These are phyloP conservation scores for Avahi laniger DNA, from an alignment of 2,797 vertebrate genomes.

Conservation along the genomic window DNA sequence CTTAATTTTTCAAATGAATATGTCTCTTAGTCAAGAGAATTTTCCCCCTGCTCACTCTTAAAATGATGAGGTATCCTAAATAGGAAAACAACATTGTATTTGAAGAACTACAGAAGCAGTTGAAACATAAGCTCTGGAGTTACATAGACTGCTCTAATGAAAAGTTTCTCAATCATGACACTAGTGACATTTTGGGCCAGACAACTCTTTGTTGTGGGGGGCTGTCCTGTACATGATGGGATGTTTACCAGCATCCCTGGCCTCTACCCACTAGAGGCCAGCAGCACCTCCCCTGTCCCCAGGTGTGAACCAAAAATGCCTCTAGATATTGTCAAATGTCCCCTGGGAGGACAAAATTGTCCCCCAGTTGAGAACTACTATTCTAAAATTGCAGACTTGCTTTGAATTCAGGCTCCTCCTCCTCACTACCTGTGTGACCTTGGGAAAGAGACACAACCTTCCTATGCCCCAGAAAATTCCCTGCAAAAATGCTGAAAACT, in stretches of 20 bases:
- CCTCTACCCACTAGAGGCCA: background rate
- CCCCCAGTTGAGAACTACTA: background rate
- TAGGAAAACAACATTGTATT: background rate
- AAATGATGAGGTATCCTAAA: background rate
- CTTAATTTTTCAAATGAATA: slow-evolving; percentile 23
- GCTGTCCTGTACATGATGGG: no score
- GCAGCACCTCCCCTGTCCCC: background rate
- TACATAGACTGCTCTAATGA: background rate
- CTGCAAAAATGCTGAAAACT: background rate
- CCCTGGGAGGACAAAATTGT: background rate
- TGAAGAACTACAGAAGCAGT: background rate
- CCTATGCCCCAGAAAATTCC: background rate
- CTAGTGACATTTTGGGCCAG: background rate
- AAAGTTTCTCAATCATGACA: background rate
- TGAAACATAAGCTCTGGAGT: background rate
- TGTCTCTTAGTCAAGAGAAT: background rate
- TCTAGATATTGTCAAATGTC: background rate
- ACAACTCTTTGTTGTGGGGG: background rate
- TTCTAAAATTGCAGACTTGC: background rate
- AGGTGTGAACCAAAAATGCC: background rate
- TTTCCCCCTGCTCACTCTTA: background rate
- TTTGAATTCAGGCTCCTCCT: background rate
- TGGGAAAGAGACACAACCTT: background rate
- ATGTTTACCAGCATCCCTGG: background rate
- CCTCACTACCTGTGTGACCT: background rate